These are phyloP conservation scores for Microcebus griseorufus DNA, from an alignment of 2,113 vertebrate genomes.

Conservation along the genomic window DNA sequence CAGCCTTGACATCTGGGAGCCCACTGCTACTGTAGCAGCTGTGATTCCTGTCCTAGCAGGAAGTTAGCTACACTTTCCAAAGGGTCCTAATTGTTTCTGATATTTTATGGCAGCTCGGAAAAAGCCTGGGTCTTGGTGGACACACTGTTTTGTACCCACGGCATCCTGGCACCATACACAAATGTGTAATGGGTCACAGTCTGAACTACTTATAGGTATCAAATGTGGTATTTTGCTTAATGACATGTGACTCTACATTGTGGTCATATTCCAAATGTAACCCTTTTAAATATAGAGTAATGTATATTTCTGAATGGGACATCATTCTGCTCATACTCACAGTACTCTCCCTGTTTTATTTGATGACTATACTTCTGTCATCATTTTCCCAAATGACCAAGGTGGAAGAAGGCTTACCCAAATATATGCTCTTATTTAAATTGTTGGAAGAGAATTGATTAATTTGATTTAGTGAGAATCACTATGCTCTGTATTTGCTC, in stretches of 20 bases:
- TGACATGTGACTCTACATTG: not conserved
- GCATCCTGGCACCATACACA: not conserved
- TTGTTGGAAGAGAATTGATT: not conserved
- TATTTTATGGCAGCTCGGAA: slow-evolving; percentile 11
- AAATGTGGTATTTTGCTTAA: not conserved
- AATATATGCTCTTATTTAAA: not conserved
- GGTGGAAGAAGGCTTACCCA: not conserved
- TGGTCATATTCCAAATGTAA: too few relatives aligned
- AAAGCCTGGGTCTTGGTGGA: not conserved
- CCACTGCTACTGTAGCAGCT: slow-evolving; percentile 45
- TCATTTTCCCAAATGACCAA: not conserved
- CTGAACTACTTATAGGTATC: not conserved
- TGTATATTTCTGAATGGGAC: not conserved
- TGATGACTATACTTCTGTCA: too few relatives aligned
- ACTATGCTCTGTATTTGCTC: not conserved
- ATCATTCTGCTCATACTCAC: not conserved
- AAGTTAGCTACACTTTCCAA: slow-evolving; percentile 44
- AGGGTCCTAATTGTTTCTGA: slow-evolving; percentile 33
- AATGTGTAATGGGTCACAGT: accelerated
- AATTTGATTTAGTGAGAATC: not conserved
- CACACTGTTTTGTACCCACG: not conserved
- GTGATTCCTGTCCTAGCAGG: slow-evolving; percentile 54
- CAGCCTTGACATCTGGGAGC: slow-evolving; percentile 74
- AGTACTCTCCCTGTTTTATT: accelerated
- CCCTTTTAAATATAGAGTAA: not conserved